A percentile compares a stretch with the other conserved stretches of the same genome.
Evolutionary conservation across 1,140 invertebrate genomes (phyloP).

Genomic region (Condylostylus longicornis): DNA sequence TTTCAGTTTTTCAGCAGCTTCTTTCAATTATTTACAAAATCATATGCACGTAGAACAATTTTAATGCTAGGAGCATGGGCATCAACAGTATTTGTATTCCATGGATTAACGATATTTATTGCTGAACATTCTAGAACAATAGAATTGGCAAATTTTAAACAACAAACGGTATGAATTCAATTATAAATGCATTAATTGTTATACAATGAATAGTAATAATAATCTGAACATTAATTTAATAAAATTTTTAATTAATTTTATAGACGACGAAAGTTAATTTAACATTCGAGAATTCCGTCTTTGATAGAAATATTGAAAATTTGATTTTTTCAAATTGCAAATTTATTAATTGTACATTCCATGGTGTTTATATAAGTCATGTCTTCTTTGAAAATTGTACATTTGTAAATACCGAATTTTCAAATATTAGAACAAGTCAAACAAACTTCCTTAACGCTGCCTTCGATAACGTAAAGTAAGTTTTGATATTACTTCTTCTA

Average conservation of each 20-base stretch:
- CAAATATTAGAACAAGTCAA: conserved; percentile 37
- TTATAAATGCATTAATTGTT: neutral
- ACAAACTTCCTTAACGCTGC: conserved; percentile 36
- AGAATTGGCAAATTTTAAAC: neutral
- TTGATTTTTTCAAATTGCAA: neutral
- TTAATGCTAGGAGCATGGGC: conserved; percentile 29
- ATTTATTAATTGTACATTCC: conserved; percentile 31
- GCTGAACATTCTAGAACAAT: conserved; percentile 1
- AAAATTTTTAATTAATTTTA: neutral
- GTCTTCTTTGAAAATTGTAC: conserved; percentile 39
- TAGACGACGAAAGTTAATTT: conserved; percentile 10
- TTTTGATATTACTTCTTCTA: too few species aligned
- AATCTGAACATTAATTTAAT: too few species aligned
- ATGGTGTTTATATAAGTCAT: conserved; percentile 36
- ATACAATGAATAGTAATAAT: too few species aligned
- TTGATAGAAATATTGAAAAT: conserved; percentile 25
- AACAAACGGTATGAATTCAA: neutral
- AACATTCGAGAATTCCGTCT: conserved; percentile 36
- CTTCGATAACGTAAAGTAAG: conserved; percentile 34
- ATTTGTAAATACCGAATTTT: conserved; percentile 36
- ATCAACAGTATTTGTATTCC: conserved; percentile 20
- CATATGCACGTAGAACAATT: conserved; percentile 35
- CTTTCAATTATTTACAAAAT: conserved; percentile 37
- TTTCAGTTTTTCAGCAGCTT: conserved; percentile 43
- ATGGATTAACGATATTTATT: conserved; percentile 3